Base-by-base conservation (phyloP, 2,113 vertebrate genomes). In the Dryoscopus gambensis region DNA sequence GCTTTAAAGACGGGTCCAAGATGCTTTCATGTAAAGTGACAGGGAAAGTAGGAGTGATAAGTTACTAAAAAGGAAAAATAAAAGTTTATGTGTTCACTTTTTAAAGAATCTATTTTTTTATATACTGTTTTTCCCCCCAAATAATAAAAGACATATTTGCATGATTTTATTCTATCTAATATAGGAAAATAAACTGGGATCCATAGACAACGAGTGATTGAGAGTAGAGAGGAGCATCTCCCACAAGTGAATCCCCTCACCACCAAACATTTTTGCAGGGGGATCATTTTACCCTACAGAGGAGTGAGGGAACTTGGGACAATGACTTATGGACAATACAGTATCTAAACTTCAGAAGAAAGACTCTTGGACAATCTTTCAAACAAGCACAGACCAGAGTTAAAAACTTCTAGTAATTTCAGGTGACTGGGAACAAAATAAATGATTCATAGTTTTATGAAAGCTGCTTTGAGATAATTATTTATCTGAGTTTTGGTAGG, bases 121-220 rank as follows among this genome's bases (percentile, higher is more conserved):
- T 22, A 11, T 27, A 21, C 14, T 60, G 4, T 3, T n/a, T 47
- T 4, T 1, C 0, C 9, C 9, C 8, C 17, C 2, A 28, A 46
- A 44, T 3, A 74, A 65, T 6, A 22, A 40, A 80, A 44, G 1
- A 53, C 9, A 37, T 22, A 80, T 79, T 76, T 46, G 2, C 9
- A n/a, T 63, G 3, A 9, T 30, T 79, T 93, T 53, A 22, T 23
- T 31, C 3, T 13, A 19, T 21, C 15, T 67, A 79, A 62, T 68
- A 75, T 19, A 67, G 25, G 31, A n/a, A 22, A 73, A 73, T 15
- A 76, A 55, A 9, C 6, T 73, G 68, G 60, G 13, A 68, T 33
- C 10, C 4, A 7, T 24, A 63, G 35, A 57, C 35, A 57, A 42
- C 22, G 6, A 78, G 64, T 60, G 55, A 68, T 22, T 62, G 35